Percentiles rank a stretch among this genome's conserved stretches.
Evolutionary conservation across 2,888 invertebrate genomes (phyloP).

Genomic region (Venustoraphidia nigricollis): DNA sequence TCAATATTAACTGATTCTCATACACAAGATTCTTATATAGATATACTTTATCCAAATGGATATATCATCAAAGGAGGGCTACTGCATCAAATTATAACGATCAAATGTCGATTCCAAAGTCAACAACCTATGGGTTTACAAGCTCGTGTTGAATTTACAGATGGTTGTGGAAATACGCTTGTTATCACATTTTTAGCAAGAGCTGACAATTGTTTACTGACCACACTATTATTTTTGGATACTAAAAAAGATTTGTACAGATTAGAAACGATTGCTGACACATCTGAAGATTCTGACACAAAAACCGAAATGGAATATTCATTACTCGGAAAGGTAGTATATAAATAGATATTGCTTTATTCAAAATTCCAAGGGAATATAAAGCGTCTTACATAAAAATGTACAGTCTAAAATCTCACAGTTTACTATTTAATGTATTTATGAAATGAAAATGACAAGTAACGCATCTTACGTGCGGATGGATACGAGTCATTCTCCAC

Average conservation of each 20-base stretch:
- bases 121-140: not conserved
- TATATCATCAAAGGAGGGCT: not conserved
- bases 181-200: constrained; percentile 15
- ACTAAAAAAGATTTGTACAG: constrained; percentile 1
- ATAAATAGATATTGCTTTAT: no score
- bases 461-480: no score
- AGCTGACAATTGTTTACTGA: constrained; percentile 22
- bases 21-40: not conserved
- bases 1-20: constrained; percentile 2
- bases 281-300: no score
- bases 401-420: no score
- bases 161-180: constrained; percentile 8
- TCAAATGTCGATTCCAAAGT: not conserved
- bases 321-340: no score
- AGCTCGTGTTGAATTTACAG: constrained; percentile 13
- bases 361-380: no score
- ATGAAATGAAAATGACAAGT: no score
- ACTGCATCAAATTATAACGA: constrained; percentile 4
- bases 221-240: constrained; percentile 18
- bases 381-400: no score
- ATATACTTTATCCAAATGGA: not conserved
- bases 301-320: no score
- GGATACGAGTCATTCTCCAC: no score
- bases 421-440: no score
- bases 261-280: not conserved